These are phyloP conservation scores for Patella depressa DNA, from an alignment of 2,888 invertebrate species.

Conservation along the genomic window DNA sequence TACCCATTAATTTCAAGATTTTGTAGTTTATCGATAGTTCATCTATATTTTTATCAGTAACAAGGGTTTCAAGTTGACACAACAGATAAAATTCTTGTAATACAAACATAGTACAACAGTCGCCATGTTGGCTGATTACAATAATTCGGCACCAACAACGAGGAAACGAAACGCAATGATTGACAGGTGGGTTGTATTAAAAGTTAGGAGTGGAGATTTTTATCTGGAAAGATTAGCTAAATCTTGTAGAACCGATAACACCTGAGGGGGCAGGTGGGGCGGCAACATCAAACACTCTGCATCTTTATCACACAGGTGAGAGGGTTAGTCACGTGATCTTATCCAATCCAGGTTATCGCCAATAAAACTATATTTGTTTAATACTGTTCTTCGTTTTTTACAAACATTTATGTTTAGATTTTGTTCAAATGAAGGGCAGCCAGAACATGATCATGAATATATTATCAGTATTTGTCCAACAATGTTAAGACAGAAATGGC, in stretches of 20 bases:
- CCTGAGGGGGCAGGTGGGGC: slow-evolving; percentile 9
- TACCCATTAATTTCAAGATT: too few species aligned
- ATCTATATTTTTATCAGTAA: neutral
- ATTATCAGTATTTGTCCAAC: too few species aligned
- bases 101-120: slow-evolving; percentile 1
- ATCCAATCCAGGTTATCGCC: neutral
- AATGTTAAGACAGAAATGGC: too few species aligned
- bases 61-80: slow-evolving; percentile 5
- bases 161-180: slow-evolving; percentile 3
- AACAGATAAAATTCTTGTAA: slow-evolving; percentile 8
- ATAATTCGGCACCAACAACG: neutral
- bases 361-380: neutral
- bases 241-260: slow-evolving; percentile 7
- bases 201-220: slow-evolving; percentile 2
- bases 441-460: too few species aligned
- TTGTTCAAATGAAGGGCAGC: too few species aligned
- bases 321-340: neutral
- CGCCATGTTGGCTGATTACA: slow-evolving; percentile 3
- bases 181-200: slow-evolving; percentile 3
- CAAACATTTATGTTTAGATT: too few species aligned
- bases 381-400: neutral
- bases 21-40: neutral
- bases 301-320: slow-evolving; percentile 12
- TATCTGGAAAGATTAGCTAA: slow-evolving; percentile 10
- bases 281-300: slow-evolving; percentile 10